A percentile compares a stretch with the other conserved stretches of the same genome.
These are phyloP conservation scores for Spilarctia lutea DNA, from an alignment of 2,888 invertebrate genomes.

Conservation along the genomic window DNA sequence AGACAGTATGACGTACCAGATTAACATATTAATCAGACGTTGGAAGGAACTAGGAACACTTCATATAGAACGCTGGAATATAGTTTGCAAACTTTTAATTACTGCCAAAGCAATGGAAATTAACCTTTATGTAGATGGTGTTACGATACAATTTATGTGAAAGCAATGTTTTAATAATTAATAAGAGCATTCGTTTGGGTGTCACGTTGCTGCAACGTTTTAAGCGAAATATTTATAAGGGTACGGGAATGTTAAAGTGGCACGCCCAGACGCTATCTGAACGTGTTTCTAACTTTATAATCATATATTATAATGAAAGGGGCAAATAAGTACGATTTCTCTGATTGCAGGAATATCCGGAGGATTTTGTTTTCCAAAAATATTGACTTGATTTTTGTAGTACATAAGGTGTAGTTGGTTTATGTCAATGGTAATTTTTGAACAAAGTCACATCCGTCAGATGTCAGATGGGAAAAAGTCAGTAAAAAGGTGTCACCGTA, in stretches of 20 bases:
- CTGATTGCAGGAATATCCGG: background rate
- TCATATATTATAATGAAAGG: background rate
- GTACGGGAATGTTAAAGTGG: slow-evolving; percentile 25
- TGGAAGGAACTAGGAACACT: slow-evolving; percentile 37
- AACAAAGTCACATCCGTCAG: slow-evolving; percentile 36
- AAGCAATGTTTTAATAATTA: slow-evolving; percentile 34
- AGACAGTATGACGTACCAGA: slow-evolving; percentile 54
- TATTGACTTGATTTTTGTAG: background rate
- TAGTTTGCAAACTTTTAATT: slow-evolving; percentile 49
- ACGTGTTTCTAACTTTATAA: slow-evolving; percentile 6
- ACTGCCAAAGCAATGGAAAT: slow-evolving; percentile 34
- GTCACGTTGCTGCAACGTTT: slow-evolving; percentile 44
- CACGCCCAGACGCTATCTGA: slow-evolving; percentile 22
- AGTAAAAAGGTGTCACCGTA: slow-evolving; percentile 56
- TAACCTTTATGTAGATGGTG: slow-evolving; percentile 26
- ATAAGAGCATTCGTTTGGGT: slow-evolving; percentile 45
- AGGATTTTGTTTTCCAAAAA: background rate
- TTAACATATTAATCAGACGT: slow-evolving; percentile 65
- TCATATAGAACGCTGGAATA: slow-evolving; percentile 39
- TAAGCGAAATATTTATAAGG: slow-evolving; percentile 44
- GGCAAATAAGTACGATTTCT: background rate
- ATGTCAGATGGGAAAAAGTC: slow-evolving; percentile 52
- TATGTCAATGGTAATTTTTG: background rate
- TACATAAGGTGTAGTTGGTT: background rate
- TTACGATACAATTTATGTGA: slow-evolving; percentile 31